Evolutionary conservation across 2,797 vertebrate genomes (phyloP).

Genomic region (Scolopax bukidnonensis): DNA sequence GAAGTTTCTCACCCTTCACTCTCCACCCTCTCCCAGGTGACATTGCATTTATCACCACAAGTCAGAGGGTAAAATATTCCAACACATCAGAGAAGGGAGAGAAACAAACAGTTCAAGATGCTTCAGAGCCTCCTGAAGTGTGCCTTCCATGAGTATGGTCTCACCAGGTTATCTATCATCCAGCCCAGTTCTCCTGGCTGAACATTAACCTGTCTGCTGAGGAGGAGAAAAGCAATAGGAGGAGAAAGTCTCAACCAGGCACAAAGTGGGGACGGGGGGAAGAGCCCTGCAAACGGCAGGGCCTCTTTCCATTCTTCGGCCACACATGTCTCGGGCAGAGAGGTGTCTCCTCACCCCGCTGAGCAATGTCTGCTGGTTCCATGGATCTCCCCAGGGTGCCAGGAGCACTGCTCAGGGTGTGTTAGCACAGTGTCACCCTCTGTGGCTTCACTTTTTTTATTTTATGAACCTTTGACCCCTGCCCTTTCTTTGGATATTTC

Average conservation of each 20-base stretch:
- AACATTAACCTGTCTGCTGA: background rate
- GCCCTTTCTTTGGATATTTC: conserved; percentile 28
- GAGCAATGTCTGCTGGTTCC: background rate
- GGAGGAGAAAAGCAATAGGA: background rate
- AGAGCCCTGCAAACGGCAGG: background rate
- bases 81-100: background rate
- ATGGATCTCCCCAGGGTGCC: background rate
- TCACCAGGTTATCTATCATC: background rate
- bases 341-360: background rate
- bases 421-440: background rate
- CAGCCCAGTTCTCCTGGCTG: background rate
- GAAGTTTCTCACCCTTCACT: background rate
- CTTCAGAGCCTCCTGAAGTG: background rate
- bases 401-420: background rate
- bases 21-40: background rate
- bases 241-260: background rate
- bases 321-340: background rate
- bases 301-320: background rate
- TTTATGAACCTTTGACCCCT: conserved; percentile 49
- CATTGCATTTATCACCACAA: background rate
- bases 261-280: background rate
- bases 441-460: background rate
- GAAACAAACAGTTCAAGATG: background rate
- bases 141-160: background rate
- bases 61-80: background rate